phyloP scores from a whole-genome alignment of 2,888 invertebrate genomes.

The Odiellus spinosus region DNA sequence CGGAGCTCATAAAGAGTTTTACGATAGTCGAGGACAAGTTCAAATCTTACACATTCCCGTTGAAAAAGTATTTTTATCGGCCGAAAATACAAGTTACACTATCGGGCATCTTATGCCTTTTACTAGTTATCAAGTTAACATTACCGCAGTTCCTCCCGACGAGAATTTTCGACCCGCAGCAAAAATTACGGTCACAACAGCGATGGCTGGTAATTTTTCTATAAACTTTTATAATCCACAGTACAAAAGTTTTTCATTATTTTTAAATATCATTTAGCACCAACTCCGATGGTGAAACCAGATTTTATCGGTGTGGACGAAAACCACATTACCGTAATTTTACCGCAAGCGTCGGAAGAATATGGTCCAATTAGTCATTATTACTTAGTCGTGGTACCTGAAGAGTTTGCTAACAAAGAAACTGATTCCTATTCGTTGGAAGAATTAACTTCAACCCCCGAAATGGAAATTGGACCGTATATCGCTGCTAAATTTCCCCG shows the following conservation, averaged over 20 bases:
- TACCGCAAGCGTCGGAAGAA: conserved; percentile 92
- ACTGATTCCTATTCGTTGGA: conserved; percentile 23
- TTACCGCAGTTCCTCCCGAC: conserved; percentile 68
- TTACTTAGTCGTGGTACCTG: conserved; percentile 86
- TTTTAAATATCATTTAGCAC: no score
- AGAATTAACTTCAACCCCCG: conserved; percentile 44
- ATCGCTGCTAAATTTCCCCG: conserved; percentile 88
- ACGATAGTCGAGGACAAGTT: conserved; percentile 80
- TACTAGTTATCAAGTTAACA: conserved; percentile 85
- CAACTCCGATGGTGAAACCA: conserved; percentile 87
- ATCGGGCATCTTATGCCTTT: conserved; percentile 81
- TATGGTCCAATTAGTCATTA: conserved; percentile 97
- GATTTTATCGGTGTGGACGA: conserved; percentile 35
- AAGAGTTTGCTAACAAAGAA: conserved; percentile 46
- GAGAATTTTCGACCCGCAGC: conserved; percentile 71
- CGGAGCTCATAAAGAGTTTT: conserved; percentile 83
- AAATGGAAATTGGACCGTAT: conserved; percentile 43
- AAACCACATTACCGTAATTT: conserved; percentile 50
- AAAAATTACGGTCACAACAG: conserved; percentile 82
- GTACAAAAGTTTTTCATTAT: no score
- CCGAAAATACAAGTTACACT: conserved; percentile 43
- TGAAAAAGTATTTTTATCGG: conserved; percentile 43
- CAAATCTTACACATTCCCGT: conserved; percentile 63
- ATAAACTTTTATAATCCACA: no score
- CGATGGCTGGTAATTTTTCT: conserved; percentile 51